Base-by-base conservation (phyloP, 2,113 vertebrate species). In the Saccopteryx bilineata region DNA sequence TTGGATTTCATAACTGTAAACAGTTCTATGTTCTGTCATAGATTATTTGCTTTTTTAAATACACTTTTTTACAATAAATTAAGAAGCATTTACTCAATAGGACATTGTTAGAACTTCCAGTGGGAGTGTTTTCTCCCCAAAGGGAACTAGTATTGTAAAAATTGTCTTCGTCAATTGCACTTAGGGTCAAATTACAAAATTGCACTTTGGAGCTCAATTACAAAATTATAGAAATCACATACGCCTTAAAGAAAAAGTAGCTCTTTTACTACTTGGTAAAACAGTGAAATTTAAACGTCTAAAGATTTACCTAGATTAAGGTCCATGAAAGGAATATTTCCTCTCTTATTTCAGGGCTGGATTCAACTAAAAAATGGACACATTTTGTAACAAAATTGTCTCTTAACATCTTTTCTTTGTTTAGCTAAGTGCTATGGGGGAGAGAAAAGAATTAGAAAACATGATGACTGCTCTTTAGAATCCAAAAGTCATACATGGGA, bases 171-270 rank as follows among this genome's bases (percentile, higher is more conserved):
- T 93, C 75, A 95, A 93, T 94, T 96, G 92, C 31, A 24, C 50
- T 94, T 95, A 87, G 95, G 94, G 84, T 95, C 75, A 97, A 97
- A 97, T 96, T 93, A 84, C 39, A 96, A 96, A 97, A 91, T 65
- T 96, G 69, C 65, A 39, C 92, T 89, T 96, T 91, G 74, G 74
- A 91, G 52, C 19, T 89, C 93, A 93, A 66, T 96, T 95, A 94
- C 58, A 94, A 75, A 96, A 96, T 91, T 88, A 91, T 87, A 93
- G 78, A 96, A 95, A 96, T 96, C 72, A 46, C 78, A 58, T 78
- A 75, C 81, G 66, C 46, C 26, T 97, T 96, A 58, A 95, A 97
- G 63, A 61, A 87, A 95, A 96, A 95, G 93, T 93, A 94, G 84
- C 75, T 90, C 79, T 93, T 91, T 91, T 90, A 92, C 76, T 96